Percentiles rank a stretch among this genome's conserved stretches.
Evolutionary conservation across 2,113 vertebrate species (phyloP).

Genomic region (Catagonus wagneri): DNA sequence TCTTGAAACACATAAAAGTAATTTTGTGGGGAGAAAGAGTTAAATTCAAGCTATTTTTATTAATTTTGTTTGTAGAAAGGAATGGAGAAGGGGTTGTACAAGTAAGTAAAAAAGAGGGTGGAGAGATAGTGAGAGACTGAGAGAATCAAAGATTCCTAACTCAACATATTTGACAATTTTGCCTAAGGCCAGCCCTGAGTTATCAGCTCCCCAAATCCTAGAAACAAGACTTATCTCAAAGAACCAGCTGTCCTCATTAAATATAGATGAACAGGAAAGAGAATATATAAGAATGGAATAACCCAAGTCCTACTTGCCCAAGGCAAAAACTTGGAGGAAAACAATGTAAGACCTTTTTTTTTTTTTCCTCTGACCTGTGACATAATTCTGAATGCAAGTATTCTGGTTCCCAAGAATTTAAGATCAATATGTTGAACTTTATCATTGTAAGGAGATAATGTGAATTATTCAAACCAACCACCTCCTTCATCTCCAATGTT

Average conservation of each 20-base stretch:
- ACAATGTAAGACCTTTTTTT: conserved; percentile 1
- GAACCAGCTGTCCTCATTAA: conserved; percentile 64
- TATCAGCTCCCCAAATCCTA: conserved; percentile 51
- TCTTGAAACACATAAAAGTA: conserved; percentile 24
- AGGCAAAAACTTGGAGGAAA: conserved; percentile 60
- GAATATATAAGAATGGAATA: conserved; percentile 30
- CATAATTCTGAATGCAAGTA: not conserved
- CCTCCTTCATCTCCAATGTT: not conserved
- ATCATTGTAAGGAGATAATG: not conserved
- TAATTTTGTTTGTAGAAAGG: not conserved
- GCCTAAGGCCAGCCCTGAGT: conserved; percentile 46
- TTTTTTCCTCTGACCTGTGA: conserved; percentile 47
- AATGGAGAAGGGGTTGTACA: not conserved
- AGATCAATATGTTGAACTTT: not conserved
- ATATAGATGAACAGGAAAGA: conserved; percentile 57
- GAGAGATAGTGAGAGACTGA: not conserved
- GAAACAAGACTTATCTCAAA: conserved; percentile 65
- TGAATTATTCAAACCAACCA: conserved; percentile 44
- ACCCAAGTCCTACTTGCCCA: conserved; percentile 34
- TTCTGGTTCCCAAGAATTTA: conserved; percentile 38
- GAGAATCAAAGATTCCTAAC: not conserved
- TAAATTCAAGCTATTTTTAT: conserved; percentile 43
- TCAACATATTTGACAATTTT: conserved; percentile 54
- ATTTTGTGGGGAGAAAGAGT: not conserved
- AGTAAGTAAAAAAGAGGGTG: not conserved